A percentile compares a stretch with the other conserved stretches of the same genome.
phyloP scores from a whole-genome alignment of 2,888 invertebrate species.

The Lasioglossum villosulum region DNA sequence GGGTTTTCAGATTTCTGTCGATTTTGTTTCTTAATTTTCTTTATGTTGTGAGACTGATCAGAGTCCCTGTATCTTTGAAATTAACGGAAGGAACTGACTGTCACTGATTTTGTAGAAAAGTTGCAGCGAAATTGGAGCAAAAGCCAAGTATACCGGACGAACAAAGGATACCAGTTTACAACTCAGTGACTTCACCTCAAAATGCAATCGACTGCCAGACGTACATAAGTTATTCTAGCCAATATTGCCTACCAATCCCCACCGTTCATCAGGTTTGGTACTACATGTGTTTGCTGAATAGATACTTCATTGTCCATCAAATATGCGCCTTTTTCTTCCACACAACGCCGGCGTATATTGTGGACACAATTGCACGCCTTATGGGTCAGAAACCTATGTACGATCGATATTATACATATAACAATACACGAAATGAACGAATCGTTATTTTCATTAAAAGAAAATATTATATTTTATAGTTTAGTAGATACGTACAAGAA shows the following conservation, averaged over 20 bases:
- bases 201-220: constrained; percentile 92
- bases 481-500: constrained; percentile 90
- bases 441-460: not conserved
- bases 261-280: no score
- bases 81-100: not conserved
- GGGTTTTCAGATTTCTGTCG: no score
- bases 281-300: constrained; percentile 87
- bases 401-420: no score
- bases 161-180: constrained; percentile 89
- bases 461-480: constrained; percentile 27
- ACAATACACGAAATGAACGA: not conserved
- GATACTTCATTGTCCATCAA: constrained; percentile 85
- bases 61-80: not conserved
- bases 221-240: constrained; percentile 86
- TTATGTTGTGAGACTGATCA: no score
- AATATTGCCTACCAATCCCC: no score
- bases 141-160: constrained; percentile 25
- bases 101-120: constrained; percentile 6
- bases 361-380: constrained; percentile 85
- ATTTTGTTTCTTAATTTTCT: no score
- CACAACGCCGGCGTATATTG: constrained; percentile 87
- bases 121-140: not conserved
- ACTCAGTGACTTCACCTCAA: constrained; percentile 93
- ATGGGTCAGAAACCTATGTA: constrained; percentile 88
- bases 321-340: constrained; percentile 87